Conservation (phyloP, 1,140 invertebrate species). For the Solen grandis region DNA sequence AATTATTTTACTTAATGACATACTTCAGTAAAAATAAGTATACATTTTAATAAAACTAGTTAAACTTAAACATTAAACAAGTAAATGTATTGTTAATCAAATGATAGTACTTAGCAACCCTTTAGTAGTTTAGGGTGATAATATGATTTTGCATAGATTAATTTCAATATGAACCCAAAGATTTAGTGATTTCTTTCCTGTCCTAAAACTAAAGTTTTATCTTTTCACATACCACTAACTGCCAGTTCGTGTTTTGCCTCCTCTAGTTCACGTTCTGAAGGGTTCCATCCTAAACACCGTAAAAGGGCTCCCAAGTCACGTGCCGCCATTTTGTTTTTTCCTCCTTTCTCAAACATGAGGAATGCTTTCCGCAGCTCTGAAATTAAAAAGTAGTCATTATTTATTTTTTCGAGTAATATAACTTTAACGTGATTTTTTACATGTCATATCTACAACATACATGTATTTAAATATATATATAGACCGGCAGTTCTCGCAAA, state of each 20-base stretch:
- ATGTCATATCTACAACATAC: neutral
- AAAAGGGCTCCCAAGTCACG: conserved; percentile 66
- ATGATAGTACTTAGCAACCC: no score
- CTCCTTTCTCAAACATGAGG: conserved; percentile 70
- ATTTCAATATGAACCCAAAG: no score
- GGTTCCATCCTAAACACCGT: conserved; percentile 69
- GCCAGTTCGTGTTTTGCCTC: conserved; percentile 71
- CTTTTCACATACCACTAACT: conserved; percentile 63
- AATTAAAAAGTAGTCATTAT: conserved; percentile 27
- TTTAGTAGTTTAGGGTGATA: no score
- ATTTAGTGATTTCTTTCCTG: no score
- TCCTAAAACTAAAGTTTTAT: no score
- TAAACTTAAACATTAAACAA: no score
- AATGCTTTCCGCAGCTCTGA: conserved; percentile 70
- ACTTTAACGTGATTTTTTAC: neutral
- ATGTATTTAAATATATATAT: neutral
- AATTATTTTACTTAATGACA: no score
- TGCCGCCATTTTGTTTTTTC: conserved; percentile 66
- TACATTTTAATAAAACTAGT: no score
- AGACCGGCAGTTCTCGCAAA: neutral
- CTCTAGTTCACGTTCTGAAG: conserved; percentile 69
- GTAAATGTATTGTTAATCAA: no score
- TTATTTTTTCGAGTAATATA: neutral
- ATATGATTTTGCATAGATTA: no score
- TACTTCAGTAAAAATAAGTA: no score